Evolutionary conservation across 2,888 invertebrate genomes (phyloP).

Genomic region (Acanthosepion lycidas): DNA sequence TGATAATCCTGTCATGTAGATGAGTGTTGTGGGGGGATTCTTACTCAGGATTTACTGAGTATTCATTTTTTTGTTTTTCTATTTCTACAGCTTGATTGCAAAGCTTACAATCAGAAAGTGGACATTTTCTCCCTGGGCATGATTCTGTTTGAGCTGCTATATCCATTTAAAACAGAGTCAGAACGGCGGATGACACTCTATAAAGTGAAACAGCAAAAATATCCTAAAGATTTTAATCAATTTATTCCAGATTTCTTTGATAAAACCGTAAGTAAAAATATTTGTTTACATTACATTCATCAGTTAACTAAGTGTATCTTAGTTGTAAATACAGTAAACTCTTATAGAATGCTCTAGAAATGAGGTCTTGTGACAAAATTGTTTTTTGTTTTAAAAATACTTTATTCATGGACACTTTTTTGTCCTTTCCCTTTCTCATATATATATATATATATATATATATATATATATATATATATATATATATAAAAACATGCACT

Average conservation of each 20-base stretch:
- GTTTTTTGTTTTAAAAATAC: not conserved
- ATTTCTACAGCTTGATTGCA: constrained; percentile 64
- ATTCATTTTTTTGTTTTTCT: not conserved
- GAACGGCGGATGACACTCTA: constrained; percentile 81
- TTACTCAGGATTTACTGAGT: not conserved
- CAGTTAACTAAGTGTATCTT: too few relatives aligned
- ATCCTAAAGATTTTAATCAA: constrained; percentile 82
- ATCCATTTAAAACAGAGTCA: constrained; percentile 92
- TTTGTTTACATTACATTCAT: too few relatives aligned
- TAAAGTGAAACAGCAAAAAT: constrained; percentile 81
- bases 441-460: too few relatives aligned
- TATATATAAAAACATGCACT: too few relatives aligned
- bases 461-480: too few relatives aligned
- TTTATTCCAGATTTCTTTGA: constrained; percentile 76
- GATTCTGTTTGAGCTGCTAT: constrained; percentile 92
- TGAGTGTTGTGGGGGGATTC: not conserved
- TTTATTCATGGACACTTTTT: not conserved
- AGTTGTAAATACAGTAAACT: too few relatives aligned
- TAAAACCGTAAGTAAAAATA: constrained; percentile 78
- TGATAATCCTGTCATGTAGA: not conserved
- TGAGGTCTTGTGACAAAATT: too few relatives aligned
- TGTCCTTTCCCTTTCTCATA: not conserved
- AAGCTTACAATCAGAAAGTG: constrained; percentile 81
- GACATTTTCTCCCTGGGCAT: constrained; percentile 96
- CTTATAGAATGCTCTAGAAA: too few relatives aligned